These are phyloP conservation scores for Branchipolynoe longqiensis DNA, from an alignment of 2,888 invertebrate species.

Conservation along the genomic window DNA sequence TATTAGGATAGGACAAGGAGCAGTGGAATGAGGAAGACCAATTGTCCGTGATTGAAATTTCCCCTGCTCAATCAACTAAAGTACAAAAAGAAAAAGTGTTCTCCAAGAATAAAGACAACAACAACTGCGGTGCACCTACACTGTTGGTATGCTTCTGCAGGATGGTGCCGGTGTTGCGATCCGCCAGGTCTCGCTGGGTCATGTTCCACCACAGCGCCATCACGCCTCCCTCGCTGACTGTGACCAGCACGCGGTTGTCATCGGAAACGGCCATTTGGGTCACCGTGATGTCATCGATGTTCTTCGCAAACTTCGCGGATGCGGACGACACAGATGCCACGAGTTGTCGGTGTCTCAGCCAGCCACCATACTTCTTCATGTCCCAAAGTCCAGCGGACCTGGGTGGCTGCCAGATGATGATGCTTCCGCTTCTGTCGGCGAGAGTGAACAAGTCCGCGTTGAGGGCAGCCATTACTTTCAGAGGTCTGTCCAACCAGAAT, in stretches of 20 bases:
- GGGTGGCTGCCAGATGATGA: slow-evolving; percentile 38
- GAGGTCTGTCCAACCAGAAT: background rate
- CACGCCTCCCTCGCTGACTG: background rate
- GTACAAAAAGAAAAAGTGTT: too few relatives aligned
- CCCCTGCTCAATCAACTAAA: too few relatives aligned
- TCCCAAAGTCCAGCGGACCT: background rate
- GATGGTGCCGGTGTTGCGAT: background rate
- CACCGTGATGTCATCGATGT: background rate
- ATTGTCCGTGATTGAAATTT: too few relatives aligned
- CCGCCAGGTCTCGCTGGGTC: background rate
- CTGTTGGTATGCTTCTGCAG: slow-evolving; percentile 11
- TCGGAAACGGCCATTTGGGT: background rate
- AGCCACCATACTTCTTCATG: slow-evolving; percentile 29
- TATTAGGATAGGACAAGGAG: too few relatives aligned
- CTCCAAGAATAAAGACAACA: too few relatives aligned
- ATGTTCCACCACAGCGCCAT: slow-evolving; percentile 8
- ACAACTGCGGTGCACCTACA: slow-evolving; percentile 15
- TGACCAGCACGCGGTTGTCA: background rate
- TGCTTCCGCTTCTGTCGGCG: background rate
- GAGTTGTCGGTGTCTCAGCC: background rate
- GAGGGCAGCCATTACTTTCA: background rate
- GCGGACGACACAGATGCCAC: background rate
- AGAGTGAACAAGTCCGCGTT: background rate
- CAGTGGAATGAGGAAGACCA: too few relatives aligned
- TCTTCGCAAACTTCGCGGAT: background rate